Evolutionary conservation across 2,888 invertebrate species (phyloP).

Genomic region (Megastigmus dorsalis): DNA sequence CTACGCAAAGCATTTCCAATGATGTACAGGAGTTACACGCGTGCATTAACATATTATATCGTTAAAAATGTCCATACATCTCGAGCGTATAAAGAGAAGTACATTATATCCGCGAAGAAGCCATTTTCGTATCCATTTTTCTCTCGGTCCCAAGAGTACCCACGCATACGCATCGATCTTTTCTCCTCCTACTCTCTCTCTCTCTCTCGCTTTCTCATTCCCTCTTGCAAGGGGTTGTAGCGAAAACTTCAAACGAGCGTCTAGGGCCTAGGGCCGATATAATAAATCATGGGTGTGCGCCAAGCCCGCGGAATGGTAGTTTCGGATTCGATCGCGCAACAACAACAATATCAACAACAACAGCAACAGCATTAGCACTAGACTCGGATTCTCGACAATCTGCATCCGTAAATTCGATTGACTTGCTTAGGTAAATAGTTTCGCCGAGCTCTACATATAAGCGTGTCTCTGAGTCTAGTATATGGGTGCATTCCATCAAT

Average conservation of each 20-base stretch:
- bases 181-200: slow-evolving; percentile 17
- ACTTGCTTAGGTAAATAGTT: slow-evolving; percentile 20
- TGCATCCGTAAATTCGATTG: slow-evolving; percentile 43
- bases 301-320: slow-evolving; percentile 1
- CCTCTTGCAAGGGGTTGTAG: slow-evolving; percentile 14
- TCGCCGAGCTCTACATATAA: not conserved
- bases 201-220: not conserved
- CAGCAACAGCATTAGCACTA: no score
- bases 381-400: slow-evolving; percentile 37
- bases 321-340: slow-evolving; percentile 1
- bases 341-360: no score
- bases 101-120: slow-evolving; percentile 47
- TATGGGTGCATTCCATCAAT: slow-evolving; percentile 13
- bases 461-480: no score
- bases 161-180: slow-evolving; percentile 1
- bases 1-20: no score
- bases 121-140: slow-evolving; percentile 52
- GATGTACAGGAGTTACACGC: slow-evolving; percentile 8
- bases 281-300: slow-evolving; percentile 42
- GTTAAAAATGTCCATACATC: slow-evolving; percentile 8
- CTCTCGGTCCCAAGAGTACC: slow-evolving; percentile 32
- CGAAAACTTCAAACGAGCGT: slow-evolving; percentile 49
- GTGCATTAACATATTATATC: slow-evolving; percentile 32
- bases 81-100: slow-evolving; percentile 30
- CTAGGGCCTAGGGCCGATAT: slow-evolving; percentile 46